Evolutionary conservation across 1,140 invertebrate species (phyloP), one percentile per base, ranked within the genome.

Genomic region (Hormaphis cornu): DNA sequence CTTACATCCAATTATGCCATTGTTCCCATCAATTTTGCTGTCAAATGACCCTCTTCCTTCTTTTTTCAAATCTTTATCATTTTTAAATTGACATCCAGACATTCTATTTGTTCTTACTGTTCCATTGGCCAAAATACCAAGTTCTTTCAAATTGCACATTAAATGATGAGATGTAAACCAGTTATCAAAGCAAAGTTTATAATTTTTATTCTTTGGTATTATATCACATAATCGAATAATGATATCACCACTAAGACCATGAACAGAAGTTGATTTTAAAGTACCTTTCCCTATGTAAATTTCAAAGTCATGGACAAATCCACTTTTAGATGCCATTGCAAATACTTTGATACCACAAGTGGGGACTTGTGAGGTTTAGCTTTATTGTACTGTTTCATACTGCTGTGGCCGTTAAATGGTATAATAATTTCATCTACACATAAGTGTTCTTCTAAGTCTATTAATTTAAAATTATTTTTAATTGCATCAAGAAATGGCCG

Each of bases 341-440:
- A 69, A 74, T 70, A 74, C 56, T 70, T 74, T 74, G 35, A 74
- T 56, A 12, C 72, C 71, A 66, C 73, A 74, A n/a, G n/a, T n/a
- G n/a, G n/a, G n/a, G n/a, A n/a, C 58, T 77, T 78, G 54, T 75
- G 74, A n/a, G 77, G 77, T 61, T 78, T 77, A 35, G 70, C 70
- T 16, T 72, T 72, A 26, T 77, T 73, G 66, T 79, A 75, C 58
- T 75, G 73, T 69, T 75, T 75, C 28, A 71, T 46, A 16, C 6
- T 4, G 53, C 37, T 37, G 44, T 69, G 35, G 18, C 73, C 72
- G 58, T 74, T 75, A 69, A 73, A 75, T 12, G 73, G 72, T 20
- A 75, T 71, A 20, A 73, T 58, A 28, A 73, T 72, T 69, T 75
- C 72, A 69, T 74, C 71, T 22, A 73, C 54, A 12, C 69, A 53